These are phyloP conservation scores for Carassius carassius DNA, from an alignment of 2,113 vertebrate species.

Conservation along the genomic window DNA sequence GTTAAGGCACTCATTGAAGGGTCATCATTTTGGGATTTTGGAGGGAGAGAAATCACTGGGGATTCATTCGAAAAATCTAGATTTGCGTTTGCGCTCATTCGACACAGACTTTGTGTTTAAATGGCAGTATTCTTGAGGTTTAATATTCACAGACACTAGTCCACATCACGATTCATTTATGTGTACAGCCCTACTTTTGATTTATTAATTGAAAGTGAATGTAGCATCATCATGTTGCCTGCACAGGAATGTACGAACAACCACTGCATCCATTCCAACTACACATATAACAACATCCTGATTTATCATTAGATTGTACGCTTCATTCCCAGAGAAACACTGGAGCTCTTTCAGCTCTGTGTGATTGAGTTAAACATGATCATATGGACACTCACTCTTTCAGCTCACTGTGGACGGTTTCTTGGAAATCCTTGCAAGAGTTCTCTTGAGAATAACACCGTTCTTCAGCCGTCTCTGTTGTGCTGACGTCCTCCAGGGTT, in stretches of 20 bases:
- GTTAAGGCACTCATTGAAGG: neutral
- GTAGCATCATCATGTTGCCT: neutral
- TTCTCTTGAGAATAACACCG: conserved; percentile 91
- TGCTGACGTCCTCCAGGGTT: conserved; percentile 92
- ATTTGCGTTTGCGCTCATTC: no score
- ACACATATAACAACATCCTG: neutral
- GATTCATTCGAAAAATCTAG: neutral
- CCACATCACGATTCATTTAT: neutral
- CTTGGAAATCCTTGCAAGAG: conserved; percentile 68
- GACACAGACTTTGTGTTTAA: neutral
- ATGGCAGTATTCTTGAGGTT: neutral
- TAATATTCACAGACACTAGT: neutral
- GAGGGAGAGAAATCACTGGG: neutral
- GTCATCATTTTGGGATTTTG: neutral
- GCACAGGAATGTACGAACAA: neutral
- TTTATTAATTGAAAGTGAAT: neutral
- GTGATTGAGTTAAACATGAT: neutral
- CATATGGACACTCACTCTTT: conserved; percentile 83
- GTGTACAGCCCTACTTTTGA: neutral
- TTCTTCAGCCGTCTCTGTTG: conserved; percentile 94
- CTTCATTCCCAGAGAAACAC: neutral
- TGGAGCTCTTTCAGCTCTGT: neutral
- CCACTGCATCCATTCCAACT: neutral
- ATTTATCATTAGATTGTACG: neutral
- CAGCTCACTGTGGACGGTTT: conserved; percentile 90